Evolutionary conservation across 2,797 vertebrate genomes (phyloP).

Genomic region (Trematomus bernacchii): DNA sequence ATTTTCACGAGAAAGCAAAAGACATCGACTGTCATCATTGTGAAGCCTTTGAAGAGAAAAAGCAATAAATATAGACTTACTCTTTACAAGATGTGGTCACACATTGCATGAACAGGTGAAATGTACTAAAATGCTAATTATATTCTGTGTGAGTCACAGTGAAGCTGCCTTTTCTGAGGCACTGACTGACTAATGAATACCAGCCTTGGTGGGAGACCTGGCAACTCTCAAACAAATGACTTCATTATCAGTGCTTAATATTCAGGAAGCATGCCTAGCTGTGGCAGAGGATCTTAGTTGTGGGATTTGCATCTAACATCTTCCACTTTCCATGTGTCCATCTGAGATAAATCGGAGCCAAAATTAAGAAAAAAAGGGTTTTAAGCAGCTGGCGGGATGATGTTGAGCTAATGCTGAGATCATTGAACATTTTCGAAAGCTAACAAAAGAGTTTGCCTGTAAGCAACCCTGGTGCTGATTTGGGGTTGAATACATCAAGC

Average conservation of each 20-base stretch:
- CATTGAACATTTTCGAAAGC: conserved; percentile 64
- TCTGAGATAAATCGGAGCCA: conserved; percentile 59
- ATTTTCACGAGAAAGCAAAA: conserved; percentile 42
- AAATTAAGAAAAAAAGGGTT: conserved; percentile 4
- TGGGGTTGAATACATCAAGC: conserved; percentile 72
- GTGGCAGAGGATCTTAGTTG: conserved; percentile 71
- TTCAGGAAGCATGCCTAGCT: conserved; percentile 77
- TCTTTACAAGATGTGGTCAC: conserved; percentile 44
- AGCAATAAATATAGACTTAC: conserved; percentile 29
- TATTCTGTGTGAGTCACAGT: conserved; percentile 73
- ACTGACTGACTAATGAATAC: conserved; percentile 86
- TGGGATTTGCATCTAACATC: conserved; percentile 69
- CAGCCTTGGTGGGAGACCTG: conserved; percentile 82
- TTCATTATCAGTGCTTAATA: conserved; percentile 86
- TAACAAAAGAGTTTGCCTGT: conserved; percentile 74
- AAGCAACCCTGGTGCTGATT: conserved; percentile 74
- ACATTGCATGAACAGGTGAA: conserved; percentile 73
- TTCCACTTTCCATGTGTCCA: conserved; percentile 68
- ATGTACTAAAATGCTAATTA: conserved; percentile 80
- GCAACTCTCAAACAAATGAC: conserved; percentile 86
- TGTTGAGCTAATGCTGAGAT: conserved; percentile 54
- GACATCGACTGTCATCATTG: conserved; percentile 32
- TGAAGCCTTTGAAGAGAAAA: conserved; percentile 31
- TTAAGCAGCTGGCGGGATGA: conserved; percentile 38
- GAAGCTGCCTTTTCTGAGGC: conserved; percentile 74